These are phyloP conservation scores for Eupristina koningsbergeri DNA, from an alignment of 1,140 invertebrate species.

Conservation along the genomic window DNA sequence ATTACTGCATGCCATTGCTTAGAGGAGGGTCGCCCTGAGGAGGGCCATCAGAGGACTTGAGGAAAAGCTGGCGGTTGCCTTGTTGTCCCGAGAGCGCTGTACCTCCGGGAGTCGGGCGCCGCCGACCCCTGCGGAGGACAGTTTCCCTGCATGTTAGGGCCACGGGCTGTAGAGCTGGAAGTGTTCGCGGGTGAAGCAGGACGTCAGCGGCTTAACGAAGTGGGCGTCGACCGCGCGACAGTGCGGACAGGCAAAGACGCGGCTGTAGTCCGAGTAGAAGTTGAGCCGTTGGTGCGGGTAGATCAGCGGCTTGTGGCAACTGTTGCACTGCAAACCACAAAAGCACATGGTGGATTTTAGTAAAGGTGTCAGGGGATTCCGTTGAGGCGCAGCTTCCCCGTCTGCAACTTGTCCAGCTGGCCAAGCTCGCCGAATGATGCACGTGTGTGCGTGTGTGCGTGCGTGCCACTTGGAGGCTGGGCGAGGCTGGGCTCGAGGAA, in stretches of 20 bases:
- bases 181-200: constrained; percentile 84
- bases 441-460: too few relatives aligned
- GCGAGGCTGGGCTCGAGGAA: too few relatives aligned
- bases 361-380: too few relatives aligned
- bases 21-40: constrained; percentile 63
- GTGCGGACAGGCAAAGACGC: constrained; percentile 90
- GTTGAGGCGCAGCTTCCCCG: too few relatives aligned
- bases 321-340: constrained; percentile 83
- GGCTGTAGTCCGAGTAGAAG: constrained; percentile 96
- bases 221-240: constrained; percentile 93
- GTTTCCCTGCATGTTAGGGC: constrained; percentile 80
- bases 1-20: constrained; percentile 10
- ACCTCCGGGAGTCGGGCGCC: not conserved
- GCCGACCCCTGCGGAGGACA: not conserved
- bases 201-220: constrained; percentile 91
- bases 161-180: constrained; percentile 82
- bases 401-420: too few relatives aligned
- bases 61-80: constrained; percentile 54
- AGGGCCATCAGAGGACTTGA: constrained; percentile 65
- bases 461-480: too few relatives aligned
- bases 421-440: too few relatives aligned
- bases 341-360: not conserved
- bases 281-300: constrained; percentile 89
- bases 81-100: constrained; percentile 46
- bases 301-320: constrained; percentile 88